A percentile compares a stretch with the other conserved stretches of the same genome.
phyloP scores from a whole-genome alignment of 2,888 invertebrate genomes.

The Entomobrya multifasciata region DNA sequence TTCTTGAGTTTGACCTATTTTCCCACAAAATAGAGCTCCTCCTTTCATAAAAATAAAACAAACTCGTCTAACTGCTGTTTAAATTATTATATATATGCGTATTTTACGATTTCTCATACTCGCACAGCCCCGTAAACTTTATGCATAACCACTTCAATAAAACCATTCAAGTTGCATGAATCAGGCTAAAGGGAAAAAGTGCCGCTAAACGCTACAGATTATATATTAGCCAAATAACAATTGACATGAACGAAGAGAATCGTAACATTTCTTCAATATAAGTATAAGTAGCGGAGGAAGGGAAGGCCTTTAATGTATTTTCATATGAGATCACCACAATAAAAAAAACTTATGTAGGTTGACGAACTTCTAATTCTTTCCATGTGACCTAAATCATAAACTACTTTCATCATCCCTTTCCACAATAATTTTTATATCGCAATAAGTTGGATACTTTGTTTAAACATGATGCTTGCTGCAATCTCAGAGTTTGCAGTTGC shows the following conservation, averaged over 20 bases:
- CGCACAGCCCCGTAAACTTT: neutral
- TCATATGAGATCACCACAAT: conserved; percentile 52
- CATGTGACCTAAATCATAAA: conserved; percentile 24
- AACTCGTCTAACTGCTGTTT: conserved; percentile 12
- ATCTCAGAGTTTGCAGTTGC: conserved; percentile 12
- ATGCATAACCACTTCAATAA: conserved; percentile 29
- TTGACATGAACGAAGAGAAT: neutral
- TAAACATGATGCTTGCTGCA: neutral
- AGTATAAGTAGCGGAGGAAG: conserved; percentile 19
- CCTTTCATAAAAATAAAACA: conserved; percentile 41
- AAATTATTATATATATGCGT: conserved; percentile 30
- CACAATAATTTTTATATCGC: conserved; percentile 20
- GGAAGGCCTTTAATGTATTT: conserved; percentile 53
- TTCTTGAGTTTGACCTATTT: conserved; percentile 51
- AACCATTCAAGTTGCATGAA: conserved; percentile 21
- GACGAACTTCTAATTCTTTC: conserved; percentile 47
- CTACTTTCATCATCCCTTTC: conserved; percentile 2
- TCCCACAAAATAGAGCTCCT: neutral
- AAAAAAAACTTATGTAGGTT: conserved; percentile 43
- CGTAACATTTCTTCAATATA: too few species aligned
- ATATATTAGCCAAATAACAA: conserved; percentile 1
- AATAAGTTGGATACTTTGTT: too few species aligned
- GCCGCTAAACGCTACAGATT: neutral
- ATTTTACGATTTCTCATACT: conserved; percentile 17
- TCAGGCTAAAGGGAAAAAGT: neutral